A percentile compares a stretch with the other conserved stretches of the same genome.
phyloP scores from a whole-genome alignment of 2,888 invertebrate genomes.

The Brachypterus glaber region DNA sequence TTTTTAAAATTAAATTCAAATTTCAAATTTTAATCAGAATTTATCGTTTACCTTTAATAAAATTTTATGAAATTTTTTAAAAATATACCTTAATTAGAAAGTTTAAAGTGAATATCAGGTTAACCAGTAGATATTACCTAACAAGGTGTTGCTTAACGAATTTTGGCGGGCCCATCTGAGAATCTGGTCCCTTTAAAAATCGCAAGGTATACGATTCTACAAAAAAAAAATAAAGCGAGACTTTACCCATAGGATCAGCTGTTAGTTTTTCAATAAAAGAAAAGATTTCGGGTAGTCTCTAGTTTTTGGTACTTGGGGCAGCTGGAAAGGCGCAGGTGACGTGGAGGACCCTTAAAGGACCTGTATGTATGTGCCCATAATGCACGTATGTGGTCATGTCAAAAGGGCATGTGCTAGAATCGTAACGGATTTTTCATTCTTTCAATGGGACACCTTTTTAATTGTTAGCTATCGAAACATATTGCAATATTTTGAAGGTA shows the following conservation, averaged over 20 bases:
- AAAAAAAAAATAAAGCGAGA: not conserved
- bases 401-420: constrained; percentile 20
- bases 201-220: not conserved
- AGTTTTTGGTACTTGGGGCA: constrained; percentile 1
- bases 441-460: constrained; percentile 21
- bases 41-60: too few species aligned
- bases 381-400: constrained; percentile 19
- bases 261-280: not conserved
- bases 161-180: too few species aligned
- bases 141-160: too few species aligned
- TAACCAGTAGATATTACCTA: too few species aligned
- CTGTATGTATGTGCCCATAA: constrained; percentile 16
- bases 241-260: not conserved
- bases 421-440: constrained; percentile 24
- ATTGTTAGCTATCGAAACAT: too few species aligned
- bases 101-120: too few species aligned
- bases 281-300: not conserved
- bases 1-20: too few species aligned
- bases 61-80: too few species aligned
- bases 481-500: too few species aligned
- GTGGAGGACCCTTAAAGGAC: constrained; percentile 8
- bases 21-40: too few species aligned
- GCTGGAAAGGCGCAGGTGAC: constrained; percentile 1
- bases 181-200: too few species aligned
- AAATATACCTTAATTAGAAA: too few species aligned